Base-by-base conservation (phyloP, 2,797 vertebrate genomes). In the Chelon labrosus region DNA sequence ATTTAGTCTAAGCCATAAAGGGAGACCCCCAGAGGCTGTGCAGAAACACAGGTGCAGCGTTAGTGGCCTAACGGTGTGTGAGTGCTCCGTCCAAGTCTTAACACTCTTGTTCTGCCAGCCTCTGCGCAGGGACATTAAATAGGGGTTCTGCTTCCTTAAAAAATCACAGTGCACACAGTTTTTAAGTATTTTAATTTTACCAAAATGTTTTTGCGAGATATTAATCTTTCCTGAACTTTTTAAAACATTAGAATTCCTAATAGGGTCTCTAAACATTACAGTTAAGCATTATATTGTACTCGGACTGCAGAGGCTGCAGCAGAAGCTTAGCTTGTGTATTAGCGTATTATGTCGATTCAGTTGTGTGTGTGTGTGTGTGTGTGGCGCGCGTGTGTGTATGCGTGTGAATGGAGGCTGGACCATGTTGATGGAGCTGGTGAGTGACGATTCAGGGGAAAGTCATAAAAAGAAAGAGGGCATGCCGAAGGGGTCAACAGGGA, bases 1-100 rank as follows among this genome's bases (percentile, higher is more conserved):
- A 94, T 93, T 93, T 93, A 91, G 93, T 93, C 92, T 87, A 90
- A 92, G 90, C 92, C 91, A 93, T 94, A 94, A 93, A 94, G 93
- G 88, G 93, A 94, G 89, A 92, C 91, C 92, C 88, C 79, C 44
- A 83, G 89, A 89, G 91, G 89, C 92, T 90, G 88, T 85, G 81
- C 84, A 91, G 92, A 83, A 90, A 90, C 92, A 91, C 92, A 93
- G 92, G 90, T 93, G 91, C 89, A 85, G 85, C 77, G 89, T 90
- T 88, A 89, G 87, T 84, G 83, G 84, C 77, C 85, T 80, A 54
- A 84, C 65, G 22, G 87, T 86, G 72, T 75, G 70, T 59, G 79
- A 80, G 71, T 52, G 46, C 63, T 76, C 73, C 72, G 71, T 85
- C 77, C 17, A 76, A 71, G 80, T 85, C 70, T 88, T 88, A 85